Evolutionary conservation across 2,797 vertebrate genomes (phyloP).

Genomic region (Enteromius unitaeniatus): DNA sequence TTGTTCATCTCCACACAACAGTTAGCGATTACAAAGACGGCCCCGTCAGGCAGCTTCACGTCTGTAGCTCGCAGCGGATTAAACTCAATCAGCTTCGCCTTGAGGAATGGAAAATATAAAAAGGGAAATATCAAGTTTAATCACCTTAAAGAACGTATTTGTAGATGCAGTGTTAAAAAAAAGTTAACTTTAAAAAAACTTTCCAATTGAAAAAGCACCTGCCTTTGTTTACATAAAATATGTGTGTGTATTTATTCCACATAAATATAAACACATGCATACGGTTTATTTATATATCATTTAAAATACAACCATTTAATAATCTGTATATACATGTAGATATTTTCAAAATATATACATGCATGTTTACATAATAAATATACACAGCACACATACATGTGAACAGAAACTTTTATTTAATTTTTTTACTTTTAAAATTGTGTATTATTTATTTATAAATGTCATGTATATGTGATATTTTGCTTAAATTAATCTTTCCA

Average conservation of each 20-base stretch:
- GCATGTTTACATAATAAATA: too few relatives aligned
- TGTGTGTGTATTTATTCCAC: too few relatives aligned
- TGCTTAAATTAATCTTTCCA: background rate
- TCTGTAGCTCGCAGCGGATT: slow-evolving; percentile 90
- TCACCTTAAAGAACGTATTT: background rate
- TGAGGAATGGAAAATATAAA: slow-evolving; percentile 32
- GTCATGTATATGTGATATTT: background rate
- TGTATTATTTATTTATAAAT: background rate
- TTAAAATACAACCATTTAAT: too few relatives aligned
- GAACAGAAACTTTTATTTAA: too few relatives aligned
- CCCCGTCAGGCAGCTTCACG: slow-evolving; percentile 88
- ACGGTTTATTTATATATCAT: too few relatives aligned
- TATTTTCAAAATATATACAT: too few relatives aligned
- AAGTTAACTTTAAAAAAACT: too few relatives aligned
- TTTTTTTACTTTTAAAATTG: background rate
- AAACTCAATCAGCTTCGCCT: slow-evolving; percentile 98
- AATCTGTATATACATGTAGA: too few relatives aligned
- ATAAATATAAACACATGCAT: too few relatives aligned
- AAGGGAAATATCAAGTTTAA: slow-evolving; percentile 56
- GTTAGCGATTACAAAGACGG: slow-evolving; percentile 95
- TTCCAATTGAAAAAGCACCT: background rate
- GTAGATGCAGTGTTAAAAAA: background rate
- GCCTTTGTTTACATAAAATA: background rate
- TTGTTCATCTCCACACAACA: slow-evolving; percentile 98
- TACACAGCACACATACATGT: too few relatives aligned